Percentiles rank a stretch among this genome's conserved stretches.
phyloP scores from a whole-genome alignment of 1,140 invertebrate species.

The Hypsibius dujardini region DNA sequence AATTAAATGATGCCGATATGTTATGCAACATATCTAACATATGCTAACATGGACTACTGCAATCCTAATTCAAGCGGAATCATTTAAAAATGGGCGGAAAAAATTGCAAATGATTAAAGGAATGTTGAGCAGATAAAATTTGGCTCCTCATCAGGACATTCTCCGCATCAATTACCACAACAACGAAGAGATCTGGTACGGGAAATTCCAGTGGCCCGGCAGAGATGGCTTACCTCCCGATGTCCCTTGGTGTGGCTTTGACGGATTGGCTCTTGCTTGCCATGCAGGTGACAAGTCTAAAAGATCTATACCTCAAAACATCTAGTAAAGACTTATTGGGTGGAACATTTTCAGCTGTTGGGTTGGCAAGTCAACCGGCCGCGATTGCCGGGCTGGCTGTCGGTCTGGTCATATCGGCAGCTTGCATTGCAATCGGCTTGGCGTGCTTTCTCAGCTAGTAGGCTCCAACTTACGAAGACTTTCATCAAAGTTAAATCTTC shows the following conservation, averaged over 20 bases:
- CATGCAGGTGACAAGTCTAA: not conserved
- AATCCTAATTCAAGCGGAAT: not conserved
- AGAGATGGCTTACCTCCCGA: not conserved
- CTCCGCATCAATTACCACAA: not conserved
- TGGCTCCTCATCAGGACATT: not conserved
- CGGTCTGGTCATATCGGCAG: not conserved
- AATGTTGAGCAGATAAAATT: too few relatives aligned
- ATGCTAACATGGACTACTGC: not conserved
- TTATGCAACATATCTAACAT: too few relatives aligned
- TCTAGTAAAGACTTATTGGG: not conserved
- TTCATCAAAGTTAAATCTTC: too few relatives aligned
- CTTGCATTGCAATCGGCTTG: too few relatives aligned
- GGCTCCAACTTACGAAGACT: too few relatives aligned
- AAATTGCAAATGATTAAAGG: too few relatives aligned
- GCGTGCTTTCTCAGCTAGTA: too few relatives aligned
- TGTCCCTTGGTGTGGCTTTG: not conserved
- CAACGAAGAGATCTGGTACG: not conserved
- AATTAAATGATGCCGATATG: too few relatives aligned
- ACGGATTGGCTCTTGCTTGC: not conserved
- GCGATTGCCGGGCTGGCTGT: not conserved
- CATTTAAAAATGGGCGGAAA: not conserved
- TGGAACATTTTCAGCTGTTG: not conserved
- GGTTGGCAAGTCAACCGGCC: not conserved
- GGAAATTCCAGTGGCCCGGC: not conserved
- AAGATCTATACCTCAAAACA: not conserved